Conservation (phyloP, 2,113 vertebrate species). For the Steatornis caripensis region DNA sequence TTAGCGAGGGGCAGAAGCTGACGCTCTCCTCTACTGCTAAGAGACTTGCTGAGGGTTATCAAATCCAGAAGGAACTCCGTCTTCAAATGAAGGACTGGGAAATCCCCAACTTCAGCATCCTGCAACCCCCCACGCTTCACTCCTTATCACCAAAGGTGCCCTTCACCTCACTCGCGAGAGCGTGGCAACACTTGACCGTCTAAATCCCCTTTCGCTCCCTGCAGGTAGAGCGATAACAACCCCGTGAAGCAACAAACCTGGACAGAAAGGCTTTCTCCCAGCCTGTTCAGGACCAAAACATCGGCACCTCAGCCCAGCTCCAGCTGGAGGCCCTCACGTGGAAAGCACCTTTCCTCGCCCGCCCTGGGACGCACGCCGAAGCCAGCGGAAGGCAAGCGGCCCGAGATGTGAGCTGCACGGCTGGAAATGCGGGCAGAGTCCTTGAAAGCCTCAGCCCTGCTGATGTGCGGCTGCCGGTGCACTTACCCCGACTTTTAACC, state of each 20-base stretch:
- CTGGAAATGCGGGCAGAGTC: not conserved
- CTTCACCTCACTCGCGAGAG: not conserved
- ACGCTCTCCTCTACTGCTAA: not conserved
- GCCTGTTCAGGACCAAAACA: not conserved
- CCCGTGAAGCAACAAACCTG: not conserved
- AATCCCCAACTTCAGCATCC: not conserved
- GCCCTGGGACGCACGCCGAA: rapidly evolving
- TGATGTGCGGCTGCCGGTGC: rapidly evolving
- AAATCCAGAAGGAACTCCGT: not conserved
- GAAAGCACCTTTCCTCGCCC: not conserved
- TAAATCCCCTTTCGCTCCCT: not conserved
- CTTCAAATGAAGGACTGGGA: not conserved
- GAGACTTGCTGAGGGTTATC: not conserved
- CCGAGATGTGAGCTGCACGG: rapidly evolving
- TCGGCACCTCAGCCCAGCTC: not conserved
- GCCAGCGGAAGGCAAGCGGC: not conserved
- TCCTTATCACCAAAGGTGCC: not conserved
- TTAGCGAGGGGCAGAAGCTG: not conserved
- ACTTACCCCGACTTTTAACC: not conserved
- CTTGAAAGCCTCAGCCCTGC: rapidly evolving
- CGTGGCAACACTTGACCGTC: rapidly evolving
- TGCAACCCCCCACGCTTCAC: not conserved
- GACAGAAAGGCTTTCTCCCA: not conserved
- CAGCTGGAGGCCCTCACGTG: not conserved
- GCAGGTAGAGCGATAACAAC: not conserved